A percentile compares a stretch with the other conserved stretches of the same genome.
Evolutionary conservation across 2,797 vertebrate genomes (phyloP).

Genomic region (Brachyalestes nurse): DNA sequence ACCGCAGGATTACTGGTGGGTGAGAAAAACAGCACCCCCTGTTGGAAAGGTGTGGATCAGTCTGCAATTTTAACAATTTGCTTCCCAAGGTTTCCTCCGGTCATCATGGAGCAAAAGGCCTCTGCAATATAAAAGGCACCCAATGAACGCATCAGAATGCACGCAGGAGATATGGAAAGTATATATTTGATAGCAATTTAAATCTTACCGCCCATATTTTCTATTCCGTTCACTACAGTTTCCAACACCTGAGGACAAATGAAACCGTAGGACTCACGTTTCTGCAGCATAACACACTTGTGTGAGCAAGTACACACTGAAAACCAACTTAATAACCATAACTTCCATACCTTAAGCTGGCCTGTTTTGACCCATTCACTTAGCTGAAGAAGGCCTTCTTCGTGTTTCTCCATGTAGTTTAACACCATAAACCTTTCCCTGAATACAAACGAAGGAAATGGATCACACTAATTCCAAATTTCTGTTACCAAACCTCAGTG

Average conservation of each 20-base stretch:
- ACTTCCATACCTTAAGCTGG: constrained; percentile 86
- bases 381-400: constrained; percentile 81
- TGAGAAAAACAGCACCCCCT: not conserved
- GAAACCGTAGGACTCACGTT: constrained; percentile 10
- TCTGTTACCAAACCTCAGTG: not conserved
- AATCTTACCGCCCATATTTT: constrained; percentile 91
- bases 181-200: not conserved
- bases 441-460: constrained; percentile 12
- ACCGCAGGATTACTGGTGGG: not conserved
- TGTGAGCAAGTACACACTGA: not conserved
- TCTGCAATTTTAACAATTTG: constrained; percentile 89
- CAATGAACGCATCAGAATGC: not conserved
- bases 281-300: not conserved
- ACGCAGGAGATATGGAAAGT: not conserved
- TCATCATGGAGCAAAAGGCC: constrained; percentile 97
- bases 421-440: constrained; percentile 92
- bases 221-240: constrained; percentile 86
- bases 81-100: constrained; percentile 91
- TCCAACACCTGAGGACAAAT: constrained; percentile 85
- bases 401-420: constrained; percentile 84
- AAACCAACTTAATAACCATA: not conserved
- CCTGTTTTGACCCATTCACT: constrained; percentile 86
- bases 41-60: constrained; percentile 61
- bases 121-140: constrained; percentile 75
- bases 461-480: not conserved